Evolutionary conservation across 2,113 vertebrate genomes (phyloP), one percentile per base, ranked within the genome.

Genomic region (Zapornia atra): DNA sequence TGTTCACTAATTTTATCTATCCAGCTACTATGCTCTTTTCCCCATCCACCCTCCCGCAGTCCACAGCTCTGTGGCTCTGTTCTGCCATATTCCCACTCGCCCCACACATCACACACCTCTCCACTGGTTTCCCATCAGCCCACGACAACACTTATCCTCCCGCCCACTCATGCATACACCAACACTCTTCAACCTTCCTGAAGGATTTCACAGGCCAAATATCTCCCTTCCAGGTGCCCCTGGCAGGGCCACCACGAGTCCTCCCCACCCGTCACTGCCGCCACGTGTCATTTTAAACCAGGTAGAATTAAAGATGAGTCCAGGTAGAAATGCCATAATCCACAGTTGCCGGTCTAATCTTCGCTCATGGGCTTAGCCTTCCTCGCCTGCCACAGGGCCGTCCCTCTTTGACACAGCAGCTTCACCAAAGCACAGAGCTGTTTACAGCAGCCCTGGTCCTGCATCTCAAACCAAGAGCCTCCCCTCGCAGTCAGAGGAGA

Each of bases 291-390:
- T 44, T 91, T 92, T 91, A 95, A 80, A 93, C 59, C 54, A 85
- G 78, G 85, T 21, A 85, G 92, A 96, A 80, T 96, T 91, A 96
- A 85, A 85, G 82, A 83, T 54, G 84, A 95, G 75, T 82, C 63
- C 87, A 93, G 95, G 91, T 96, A 95, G 75, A 82, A 94, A 90
- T 68, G 93, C 71, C 50, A 14, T 96, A 94, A 95, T 95, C 95
- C 9, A 0, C 85, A 86, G 84, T 54, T 80, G 82, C 57, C 18
- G 8, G 36, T 94, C 80, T 96, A 94, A 96, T 96, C 93, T 93
- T 96, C 3, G 2, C 54, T 85, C 79, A 83, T 1, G 1, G 64
- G 92, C 68, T 97, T 95, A 96, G 66, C 82, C 78, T 80, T 91
- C 0, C 0, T 31, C 0, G 2, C 71, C 61, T 83, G 94, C 92